Evolutionary conservation across 2,113 vertebrate species (phyloP), one percentile per base, ranked within the genome.

Genomic region (Turnix velox): DNA sequence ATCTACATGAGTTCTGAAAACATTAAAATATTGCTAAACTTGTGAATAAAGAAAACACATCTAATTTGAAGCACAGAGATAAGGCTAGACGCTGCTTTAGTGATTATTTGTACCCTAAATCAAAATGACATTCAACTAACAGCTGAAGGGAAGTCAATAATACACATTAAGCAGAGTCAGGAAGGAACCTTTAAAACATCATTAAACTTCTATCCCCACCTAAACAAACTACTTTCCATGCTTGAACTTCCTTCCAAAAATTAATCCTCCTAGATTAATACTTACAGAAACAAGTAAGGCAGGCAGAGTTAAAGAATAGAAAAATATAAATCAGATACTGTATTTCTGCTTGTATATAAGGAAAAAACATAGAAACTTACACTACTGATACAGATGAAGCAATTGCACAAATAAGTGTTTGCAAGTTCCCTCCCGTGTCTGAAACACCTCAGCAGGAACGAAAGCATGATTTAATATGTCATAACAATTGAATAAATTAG

Each of bases 111-210:
- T 51, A 74, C 59, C 33, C 48, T 67, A 93, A 87, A 83, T 91
- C 67, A 96, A 96, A 89, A 96, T 94, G 95, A 96, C 91, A 88
- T 87, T 71, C 82, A 92, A 69, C 71, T 62, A 78, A 89, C 48
- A 71, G 87, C 67, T 93, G 66, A 89, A 96, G 67, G 87, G 93
- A 94, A 94, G 93, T 95, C 69, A 92, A 94, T 95, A 92, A 94
- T 28, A 31, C 72, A 48, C 80, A 57, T 87, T 65, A 85, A 72
- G n/a, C 69, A 67, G 27, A 51, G 77, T 31, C 78, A 96, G 96
- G 96, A 97, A 97, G 96, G 95, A 97, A 97, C 79, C 39, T 95
- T 84, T 94, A 78, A 91, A 84, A 92, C 49, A 90, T 48, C 84
- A 81, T 93, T 86, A 88, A 33, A 84, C 75, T 86, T 84, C 91